A percentile compares a stretch with the other conserved stretches of the same genome.
phyloP scores from a whole-genome alignment of 2,113 vertebrate genomes.

The Ptychochromis oligacanthus region DNA sequence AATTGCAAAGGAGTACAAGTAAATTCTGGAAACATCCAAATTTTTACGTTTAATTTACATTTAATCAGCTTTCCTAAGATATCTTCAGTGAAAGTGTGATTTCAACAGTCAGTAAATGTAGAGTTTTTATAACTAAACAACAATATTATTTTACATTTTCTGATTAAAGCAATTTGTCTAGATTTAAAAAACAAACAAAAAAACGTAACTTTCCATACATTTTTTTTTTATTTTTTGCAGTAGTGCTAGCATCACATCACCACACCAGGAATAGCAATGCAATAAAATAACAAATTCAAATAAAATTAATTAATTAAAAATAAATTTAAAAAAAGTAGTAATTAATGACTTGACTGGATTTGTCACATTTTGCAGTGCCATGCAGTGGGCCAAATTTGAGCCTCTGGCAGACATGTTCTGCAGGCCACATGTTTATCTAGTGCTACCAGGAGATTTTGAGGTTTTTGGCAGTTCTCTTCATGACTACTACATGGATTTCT shows the following conservation, averaged over 20 bases:
- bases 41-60: not conserved
- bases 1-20: not conserved
- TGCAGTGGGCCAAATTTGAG: not conserved
- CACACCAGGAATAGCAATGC: no score
- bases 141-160: not conserved
- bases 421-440: not conserved
- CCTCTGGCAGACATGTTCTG: not conserved
- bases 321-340: no score
- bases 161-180: not conserved
- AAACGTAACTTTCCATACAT: no score
- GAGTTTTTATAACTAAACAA: not conserved
- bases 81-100: no score
- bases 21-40: no score
- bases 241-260: no score
- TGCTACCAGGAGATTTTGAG: not conserved
- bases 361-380: not conserved
- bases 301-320: no score
- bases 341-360: not conserved
- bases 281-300: no score
- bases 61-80: not conserved
- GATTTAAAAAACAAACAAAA: not conserved
- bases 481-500: not conserved
- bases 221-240: no score
- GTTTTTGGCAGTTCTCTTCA: not conserved
- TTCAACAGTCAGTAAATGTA: not conserved